These are phyloP conservation scores for Ailurus styani DNA, from an alignment of 2,113 vertebrate genomes.

Conservation along the genomic window DNA sequence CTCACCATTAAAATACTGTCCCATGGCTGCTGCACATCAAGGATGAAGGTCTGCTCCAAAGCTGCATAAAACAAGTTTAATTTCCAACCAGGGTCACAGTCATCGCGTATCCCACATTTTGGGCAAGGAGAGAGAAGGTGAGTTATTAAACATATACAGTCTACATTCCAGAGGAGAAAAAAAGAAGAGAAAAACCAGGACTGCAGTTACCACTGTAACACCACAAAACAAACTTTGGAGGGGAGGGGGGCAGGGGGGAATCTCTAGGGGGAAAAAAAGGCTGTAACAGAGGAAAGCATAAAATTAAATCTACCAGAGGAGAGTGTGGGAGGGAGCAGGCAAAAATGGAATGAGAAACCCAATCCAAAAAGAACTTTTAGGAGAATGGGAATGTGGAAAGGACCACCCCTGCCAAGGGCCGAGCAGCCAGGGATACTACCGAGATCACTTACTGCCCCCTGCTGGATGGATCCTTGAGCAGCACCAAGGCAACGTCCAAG, in stretches of 20 bases:
- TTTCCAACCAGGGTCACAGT: constrained; percentile 78
- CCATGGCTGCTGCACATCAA: constrained; percentile 37
- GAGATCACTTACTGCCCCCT: constrained; percentile 51
- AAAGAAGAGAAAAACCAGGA: constrained; percentile 61
- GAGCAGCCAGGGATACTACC: background rate
- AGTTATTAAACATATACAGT: constrained; percentile 71
- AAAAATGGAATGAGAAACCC: constrained; percentile 42
- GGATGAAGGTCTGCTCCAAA: constrained; percentile 65
- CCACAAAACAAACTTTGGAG: constrained; percentile 55
- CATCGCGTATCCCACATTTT: constrained; percentile 68
- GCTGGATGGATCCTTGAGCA: constrained; percentile 41
- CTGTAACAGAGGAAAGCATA: constrained; percentile 34
- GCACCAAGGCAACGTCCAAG: background rate
- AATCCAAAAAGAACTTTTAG: constrained; percentile 2
- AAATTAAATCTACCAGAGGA: constrained; percentile 52
- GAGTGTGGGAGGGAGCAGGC: background rate
- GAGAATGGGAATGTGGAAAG: constrained; percentile 23
- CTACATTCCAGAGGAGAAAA: constrained; percentile 71
- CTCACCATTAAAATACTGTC: background rate
- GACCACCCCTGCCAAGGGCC: background rate
- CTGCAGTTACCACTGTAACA: constrained; percentile 67
- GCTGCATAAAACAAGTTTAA: constrained; percentile 84
- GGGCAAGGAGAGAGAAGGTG: constrained; percentile 70
- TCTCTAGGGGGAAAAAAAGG: constrained; percentile 42
- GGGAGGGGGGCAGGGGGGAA: background rate